These are phyloP conservation scores for Rhyzopertha dominica DNA, from an alignment of 1,140 invertebrate species.

Conservation along the genomic window DNA sequence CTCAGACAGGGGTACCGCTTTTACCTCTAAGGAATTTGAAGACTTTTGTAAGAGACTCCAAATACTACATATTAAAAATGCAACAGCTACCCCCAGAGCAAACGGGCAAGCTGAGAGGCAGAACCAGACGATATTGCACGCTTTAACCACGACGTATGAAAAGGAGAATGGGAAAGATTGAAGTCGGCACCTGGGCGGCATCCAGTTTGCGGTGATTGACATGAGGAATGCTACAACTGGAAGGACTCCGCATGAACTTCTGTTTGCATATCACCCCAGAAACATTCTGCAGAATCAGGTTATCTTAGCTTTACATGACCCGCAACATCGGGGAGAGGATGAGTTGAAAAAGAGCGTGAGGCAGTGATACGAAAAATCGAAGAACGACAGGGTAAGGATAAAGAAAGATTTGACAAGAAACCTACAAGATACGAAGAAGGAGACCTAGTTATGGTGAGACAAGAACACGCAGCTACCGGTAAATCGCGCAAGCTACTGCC, in stretches of 20 bases:
- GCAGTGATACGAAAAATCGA: no score
- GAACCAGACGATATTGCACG: neutral
- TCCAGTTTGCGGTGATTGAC: slow-evolving; percentile 1
- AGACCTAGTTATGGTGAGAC: slow-evolving; percentile 10
- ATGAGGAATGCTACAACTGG: slow-evolving; percentile 1
- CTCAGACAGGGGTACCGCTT: slow-evolving; percentile 7
- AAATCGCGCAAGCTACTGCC: neutral
- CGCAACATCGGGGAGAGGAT: no score
- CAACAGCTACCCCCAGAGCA: slow-evolving; percentile 3
- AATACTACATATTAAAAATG: slow-evolving; percentile 3
- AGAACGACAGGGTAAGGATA: neutral
- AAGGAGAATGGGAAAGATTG: neutral
- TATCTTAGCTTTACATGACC: neutral
- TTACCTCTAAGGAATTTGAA: slow-evolving; percentile 1
- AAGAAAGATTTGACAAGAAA: slow-evolving; percentile 4
- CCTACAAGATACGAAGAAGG: slow-evolving; percentile 9
- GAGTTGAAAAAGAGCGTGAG: no score
- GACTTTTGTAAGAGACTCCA: neutral
- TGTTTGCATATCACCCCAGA: slow-evolving; percentile 9
- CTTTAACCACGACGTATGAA: slow-evolving; percentile 1
- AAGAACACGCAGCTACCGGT: slow-evolving; percentile 1
- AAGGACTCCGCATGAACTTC: slow-evolving; percentile 5
- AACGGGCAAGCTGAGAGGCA: slow-evolving; percentile 8
- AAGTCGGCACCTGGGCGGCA: no score
- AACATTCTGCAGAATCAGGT: slow-evolving; percentile 4